Percentiles rank a stretch among this genome's conserved stretches.
These are phyloP conservation scores for Drosophila albomicans DNA, from an alignment of 1,140 invertebrate species.

Conservation along the genomic window DNA sequence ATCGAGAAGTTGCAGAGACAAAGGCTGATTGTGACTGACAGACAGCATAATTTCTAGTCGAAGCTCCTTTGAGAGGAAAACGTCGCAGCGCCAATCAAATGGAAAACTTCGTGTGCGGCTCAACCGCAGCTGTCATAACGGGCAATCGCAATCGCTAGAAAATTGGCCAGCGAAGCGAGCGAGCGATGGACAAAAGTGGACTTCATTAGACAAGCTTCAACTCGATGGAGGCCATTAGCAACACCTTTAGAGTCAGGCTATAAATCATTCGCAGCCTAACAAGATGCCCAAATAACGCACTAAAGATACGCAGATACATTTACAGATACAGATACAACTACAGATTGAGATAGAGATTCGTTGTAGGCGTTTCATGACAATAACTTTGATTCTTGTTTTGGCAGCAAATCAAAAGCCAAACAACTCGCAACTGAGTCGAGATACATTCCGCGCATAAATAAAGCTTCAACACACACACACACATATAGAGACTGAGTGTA, in stretches of 20 bases:
- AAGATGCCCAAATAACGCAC: slow-evolving; percentile 6
- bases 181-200: slow-evolving; percentile 11
- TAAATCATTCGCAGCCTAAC: slow-evolving; percentile 56
- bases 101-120: slow-evolving; percentile 65
- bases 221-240: slow-evolving; percentile 53
- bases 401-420: slow-evolving; percentile 33
- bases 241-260: slow-evolving; percentile 59
- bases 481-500: background rate
- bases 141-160: slow-evolving; percentile 7
- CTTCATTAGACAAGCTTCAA: slow-evolving; percentile 42
- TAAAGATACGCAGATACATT: slow-evolving; percentile 2
- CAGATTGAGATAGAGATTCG: slow-evolving; percentile 14
- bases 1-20: slow-evolving; percentile 68
- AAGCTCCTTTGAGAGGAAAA: slow-evolving; percentile 41
- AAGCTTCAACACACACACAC: background rate
- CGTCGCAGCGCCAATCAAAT: slow-evolving; percentile 55
- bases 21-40: slow-evolving; percentile 64
- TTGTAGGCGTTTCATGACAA: slow-evolving; percentile 61
- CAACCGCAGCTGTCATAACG: slow-evolving; percentile 64
- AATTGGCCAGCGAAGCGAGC: background rate
- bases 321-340: slow-evolving; percentile 1
- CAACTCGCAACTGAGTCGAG: slow-evolving; percentile 8
- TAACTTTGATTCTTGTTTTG: slow-evolving; percentile 21
- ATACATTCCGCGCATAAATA: slow-evolving; percentile 30
- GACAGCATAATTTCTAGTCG: slow-evolving; percentile 72